phyloP scores from a whole-genome alignment of 2,888 invertebrate genomes.

The Halictus ligatus region DNA sequence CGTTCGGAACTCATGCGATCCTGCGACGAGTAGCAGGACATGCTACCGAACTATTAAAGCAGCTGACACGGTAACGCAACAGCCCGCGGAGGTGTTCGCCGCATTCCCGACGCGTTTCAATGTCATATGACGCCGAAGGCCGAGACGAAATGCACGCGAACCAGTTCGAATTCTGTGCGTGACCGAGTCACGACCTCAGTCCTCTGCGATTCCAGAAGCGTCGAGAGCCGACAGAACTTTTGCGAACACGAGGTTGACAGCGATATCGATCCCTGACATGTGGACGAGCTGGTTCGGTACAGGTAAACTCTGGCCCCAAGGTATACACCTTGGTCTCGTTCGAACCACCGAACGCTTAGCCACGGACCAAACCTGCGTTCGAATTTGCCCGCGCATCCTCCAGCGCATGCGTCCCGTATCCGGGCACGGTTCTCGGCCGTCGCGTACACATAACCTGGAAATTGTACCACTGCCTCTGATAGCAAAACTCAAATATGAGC shows the following conservation, averaged over 20 bases:
- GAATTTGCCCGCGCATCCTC: slow-evolving; percentile 23
- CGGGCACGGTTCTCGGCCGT: neutral
- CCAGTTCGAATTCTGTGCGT: slow-evolving; percentile 7
- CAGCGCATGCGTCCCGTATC: slow-evolving; percentile 27
- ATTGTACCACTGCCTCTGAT: neutral
- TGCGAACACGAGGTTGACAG: slow-evolving; percentile 8
- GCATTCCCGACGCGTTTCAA: neutral
- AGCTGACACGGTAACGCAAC: neutral
- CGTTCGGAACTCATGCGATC: neutral
- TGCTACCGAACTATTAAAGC: neutral
- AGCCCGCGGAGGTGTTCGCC: neutral
- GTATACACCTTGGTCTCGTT: neutral
- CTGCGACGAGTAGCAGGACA: neutral
- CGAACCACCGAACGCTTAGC: neutral
- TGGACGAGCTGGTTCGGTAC: slow-evolving; percentile 67
- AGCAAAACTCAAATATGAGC: neutral
- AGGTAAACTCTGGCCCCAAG: slow-evolving; percentile 46
- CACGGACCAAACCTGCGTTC: neutral
- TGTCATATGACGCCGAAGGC: neutral
- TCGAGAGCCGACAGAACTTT: neutral
- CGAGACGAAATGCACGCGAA: slow-evolving; percentile 6
- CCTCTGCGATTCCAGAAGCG: neutral
- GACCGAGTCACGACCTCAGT: neutral
- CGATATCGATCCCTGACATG: slow-evolving; percentile 56
- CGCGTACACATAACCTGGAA: slow-evolving; percentile 28